Evolutionary conservation across 2,797 vertebrate genomes (phyloP), one percentile per base, ranked within the genome.

Genomic region (Rhynchotus rufescens): DNA sequence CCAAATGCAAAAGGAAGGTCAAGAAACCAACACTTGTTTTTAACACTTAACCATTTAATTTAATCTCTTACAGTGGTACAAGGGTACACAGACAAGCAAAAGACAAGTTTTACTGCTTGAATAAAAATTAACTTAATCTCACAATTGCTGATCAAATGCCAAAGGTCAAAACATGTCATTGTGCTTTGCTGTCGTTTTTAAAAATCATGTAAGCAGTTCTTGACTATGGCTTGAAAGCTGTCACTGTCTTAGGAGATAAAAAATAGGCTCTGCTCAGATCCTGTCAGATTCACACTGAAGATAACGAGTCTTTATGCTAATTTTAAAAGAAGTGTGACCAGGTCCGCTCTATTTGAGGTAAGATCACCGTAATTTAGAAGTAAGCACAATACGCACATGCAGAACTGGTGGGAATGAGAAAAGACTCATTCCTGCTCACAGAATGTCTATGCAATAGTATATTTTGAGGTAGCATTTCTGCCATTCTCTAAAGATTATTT

Each of bases 121-220:
- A 95, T 97, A 97, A 97, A 96, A 94, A 97, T 97, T 97, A 97
- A 97, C 91, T 92, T 92, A 80, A 90, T 64, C 89, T 96, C 91
- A 66, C 94, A 96, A 95, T 96, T 96, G 97, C 90, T 96, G 94
- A 89, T 97, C 94, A 91, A 76, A 89, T 17, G 56, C 80, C 91
- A 96, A 97, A 96, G 95, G 94, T 97, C 92, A 94, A 84, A 95
- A 94, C 94, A 92, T 89, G 80, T 67, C 86, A 95, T 96, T 95
- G 92, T 96, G 91, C 68, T 93, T 94, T 1, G 93, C 71, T 96
- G 89, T 90, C 79, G 95, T 82, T 90, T 93, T 88, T 72, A 80
- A 91, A 80, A 80, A 89, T 71, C 80, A 84, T 61, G 76, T 92
- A 89, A 93, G 91, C 86, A 96, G 84, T 94, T 94, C 95, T 88